Evolutionary conservation across 2,888 invertebrate genomes (phyloP).

Genomic region (Malthinus flaveolus): DNA sequence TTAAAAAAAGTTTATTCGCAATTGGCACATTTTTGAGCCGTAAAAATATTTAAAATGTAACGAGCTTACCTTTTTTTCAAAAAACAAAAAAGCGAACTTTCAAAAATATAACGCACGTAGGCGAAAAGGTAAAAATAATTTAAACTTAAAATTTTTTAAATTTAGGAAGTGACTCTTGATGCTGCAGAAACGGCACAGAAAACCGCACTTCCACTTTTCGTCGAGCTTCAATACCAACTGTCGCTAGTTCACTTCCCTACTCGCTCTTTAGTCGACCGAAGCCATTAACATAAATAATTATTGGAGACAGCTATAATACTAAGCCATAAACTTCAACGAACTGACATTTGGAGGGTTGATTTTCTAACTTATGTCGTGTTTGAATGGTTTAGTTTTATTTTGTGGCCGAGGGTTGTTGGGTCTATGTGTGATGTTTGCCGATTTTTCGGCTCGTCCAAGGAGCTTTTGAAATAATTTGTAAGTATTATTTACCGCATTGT

Average conservation of each 20-base stretch:
- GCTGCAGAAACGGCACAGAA: conserved; percentile 19
- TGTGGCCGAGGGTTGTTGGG: conserved; percentile 11
- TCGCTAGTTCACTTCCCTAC: conserved; percentile 47
- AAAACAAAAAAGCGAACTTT: too few relatives aligned
- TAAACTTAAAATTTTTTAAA: conserved; percentile 12
- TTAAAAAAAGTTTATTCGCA: background rate
- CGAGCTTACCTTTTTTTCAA: too few relatives aligned
- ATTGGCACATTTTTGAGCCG: background rate
- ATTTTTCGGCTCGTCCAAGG: too few relatives aligned
- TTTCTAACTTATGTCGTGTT: conserved; percentile 12
- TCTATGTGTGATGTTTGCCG: background rate
- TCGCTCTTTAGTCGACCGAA: conserved; percentile 43
- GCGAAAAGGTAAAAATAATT: conserved; percentile 6
- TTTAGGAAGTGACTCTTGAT: conserved; percentile 20
- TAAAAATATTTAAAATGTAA: too few relatives aligned
- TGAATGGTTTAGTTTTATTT: conserved; percentile 22
- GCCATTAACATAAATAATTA: conserved; percentile 63
- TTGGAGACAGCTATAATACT: conserved; percentile 62
- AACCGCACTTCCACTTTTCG: conserved; percentile 46
- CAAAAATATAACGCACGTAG: too few relatives aligned
- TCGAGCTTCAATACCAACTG: conserved; percentile 52
- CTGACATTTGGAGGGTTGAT: conserved; percentile 37
- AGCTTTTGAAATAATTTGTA: too few relatives aligned
- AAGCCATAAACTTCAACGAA: conserved; percentile 55
- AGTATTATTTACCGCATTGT: too few relatives aligned